Base-by-base conservation (phyloP, 1,140 invertebrate species). In the Cyclina sinensis region DNA sequence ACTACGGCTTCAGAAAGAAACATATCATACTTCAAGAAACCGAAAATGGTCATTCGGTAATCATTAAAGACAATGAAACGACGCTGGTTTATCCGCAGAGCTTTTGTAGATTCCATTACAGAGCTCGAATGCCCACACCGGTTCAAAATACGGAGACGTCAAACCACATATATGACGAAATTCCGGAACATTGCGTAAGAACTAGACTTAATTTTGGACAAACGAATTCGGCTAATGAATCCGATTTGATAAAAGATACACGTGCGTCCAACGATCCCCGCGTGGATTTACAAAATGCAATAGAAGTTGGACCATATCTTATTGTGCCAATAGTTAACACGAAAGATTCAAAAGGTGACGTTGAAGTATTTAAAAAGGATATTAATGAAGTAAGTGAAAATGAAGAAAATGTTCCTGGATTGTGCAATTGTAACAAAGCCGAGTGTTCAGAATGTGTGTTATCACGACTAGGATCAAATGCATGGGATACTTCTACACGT, bases 251-350 rank as follows among this genome's bases (percentile, higher is more conserved):
- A 30, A 87, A 82, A 76, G 86, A 88, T 43, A 88, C 79, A 32
- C 37, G 35, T 9, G 14, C 7, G 3, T 62, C 48, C 14, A 37
- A 32, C 7, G 76, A 78, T 32, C 37, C 70, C 0, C 37, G 21
- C 12, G 48, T 82, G 30, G 86, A 88, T 88, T 73, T 88, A 27
- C 39, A n/a, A 59, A 74, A 88, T 82, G 86, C 86, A 37, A 88
- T 88, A 70, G 86, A 88, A 88, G 86, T 88, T 46, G 86, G 86
- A 9, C 86, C 86, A 57, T 88, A 88, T 30, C 62, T 88, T 39
- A 88, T 88, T 30, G 86, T 88, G 39, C 86, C 86, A 21, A 81
- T 88, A 18, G 79, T 88, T 37, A 83, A 83, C 37, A 35, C 62
- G 18, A 24, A n/a, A 70, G 54, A 57, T 27, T 35, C 62, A 4